A percentile compares a stretch with the other conserved stretches of the same genome.
phyloP scores from a whole-genome alignment of 2,888 invertebrate species.

The Hypena proboscidalis region DNA sequence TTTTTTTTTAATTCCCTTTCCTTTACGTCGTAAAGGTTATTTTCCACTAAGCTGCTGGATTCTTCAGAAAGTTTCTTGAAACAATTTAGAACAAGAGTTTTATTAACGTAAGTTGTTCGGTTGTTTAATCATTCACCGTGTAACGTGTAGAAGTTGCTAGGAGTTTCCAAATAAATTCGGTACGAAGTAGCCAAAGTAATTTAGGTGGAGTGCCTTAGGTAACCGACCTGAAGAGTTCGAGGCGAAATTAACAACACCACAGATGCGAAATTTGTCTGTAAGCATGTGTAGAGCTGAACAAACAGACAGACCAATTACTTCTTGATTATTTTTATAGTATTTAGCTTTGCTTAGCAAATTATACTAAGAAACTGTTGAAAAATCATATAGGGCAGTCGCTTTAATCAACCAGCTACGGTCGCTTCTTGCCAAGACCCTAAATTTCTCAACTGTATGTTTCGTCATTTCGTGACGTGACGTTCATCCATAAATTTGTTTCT shows the following conservation, averaged over 20 bases:
- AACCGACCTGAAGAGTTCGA: conserved; percentile 38
- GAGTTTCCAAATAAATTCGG: conserved; percentile 62
- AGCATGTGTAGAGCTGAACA: not conserved
- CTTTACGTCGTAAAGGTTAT: too few relatives aligned
- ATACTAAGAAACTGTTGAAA: too few relatives aligned
- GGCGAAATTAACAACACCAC: conserved; percentile 20
- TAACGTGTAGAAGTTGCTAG: conserved; percentile 56
- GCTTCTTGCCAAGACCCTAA: too few relatives aligned
- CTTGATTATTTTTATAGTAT: too few relatives aligned
- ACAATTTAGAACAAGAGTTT: conserved; percentile 58
- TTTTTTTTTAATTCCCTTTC: conserved; percentile 33
- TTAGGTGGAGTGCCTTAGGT: conserved; percentile 55
- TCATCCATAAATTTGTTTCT: too few relatives aligned
- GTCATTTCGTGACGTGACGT: too few relatives aligned
- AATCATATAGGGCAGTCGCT: too few relatives aligned
- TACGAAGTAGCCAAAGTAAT: conserved; percentile 48
- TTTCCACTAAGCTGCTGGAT: conserved; percentile 46
- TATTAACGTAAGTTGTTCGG: conserved; percentile 55
- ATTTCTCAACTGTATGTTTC: too few relatives aligned
- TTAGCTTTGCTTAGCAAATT: too few relatives aligned
- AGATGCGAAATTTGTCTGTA: conserved; percentile 2
- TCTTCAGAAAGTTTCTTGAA: conserved; percentile 43
- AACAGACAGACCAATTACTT: too few relatives aligned
- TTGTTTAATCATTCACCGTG: conserved; percentile 60
- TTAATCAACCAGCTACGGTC: too few relatives aligned